Evolutionary conservation across 2,797 vertebrate genomes (phyloP), one percentile per base, ranked within the genome.

Genomic region (Galaxias olidus): DNA sequence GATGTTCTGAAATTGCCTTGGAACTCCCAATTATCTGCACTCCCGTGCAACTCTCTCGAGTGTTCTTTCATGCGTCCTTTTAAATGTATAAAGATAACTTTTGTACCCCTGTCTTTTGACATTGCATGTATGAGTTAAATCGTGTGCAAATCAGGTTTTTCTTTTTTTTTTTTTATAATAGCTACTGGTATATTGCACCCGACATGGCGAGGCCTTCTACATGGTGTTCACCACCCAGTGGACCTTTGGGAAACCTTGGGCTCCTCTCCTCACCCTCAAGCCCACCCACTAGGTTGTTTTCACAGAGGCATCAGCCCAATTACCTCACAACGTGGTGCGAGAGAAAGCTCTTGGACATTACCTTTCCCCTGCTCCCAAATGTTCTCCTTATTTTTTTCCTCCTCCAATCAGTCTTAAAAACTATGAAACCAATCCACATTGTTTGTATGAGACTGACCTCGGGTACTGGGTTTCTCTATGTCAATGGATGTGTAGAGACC

Each of bases 221-320:
- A 68, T 13, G 3, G 56, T 71, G 73, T 66, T 66, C 42, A 66
- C 50, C 58, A 75, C 46, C 60, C 11, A 12, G n/a, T 52, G 56
- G 55, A 50, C 40, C 46, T 66, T 52, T 8, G 8, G 52, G 55
- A 61, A 30, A 43, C 17, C 48, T 20, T 60, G 46, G 65, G 72
- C 63, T 73, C 87, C 4, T 77, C 80, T 84, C 50, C 63, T 55
- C 1, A 62, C 65, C 79, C 79, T 78, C 59, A 71, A 77, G 83
- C 86, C 87, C 88, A 90, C 88, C 87, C 84, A 87, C 63, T 18
- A 19, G 4, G 63, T 40, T 13, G 52, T 52, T 80, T 79, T 81
- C 68, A 77, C 13, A 59, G 17, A 49, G 59, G 65, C 72, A 62
- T 45, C 42, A 17, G 45, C 6, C 58, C 56, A 76, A 55, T 62